Evolutionary conservation across 2,888 invertebrate species (phyloP).

Genomic region (Ochlodes sylvanus): DNA sequence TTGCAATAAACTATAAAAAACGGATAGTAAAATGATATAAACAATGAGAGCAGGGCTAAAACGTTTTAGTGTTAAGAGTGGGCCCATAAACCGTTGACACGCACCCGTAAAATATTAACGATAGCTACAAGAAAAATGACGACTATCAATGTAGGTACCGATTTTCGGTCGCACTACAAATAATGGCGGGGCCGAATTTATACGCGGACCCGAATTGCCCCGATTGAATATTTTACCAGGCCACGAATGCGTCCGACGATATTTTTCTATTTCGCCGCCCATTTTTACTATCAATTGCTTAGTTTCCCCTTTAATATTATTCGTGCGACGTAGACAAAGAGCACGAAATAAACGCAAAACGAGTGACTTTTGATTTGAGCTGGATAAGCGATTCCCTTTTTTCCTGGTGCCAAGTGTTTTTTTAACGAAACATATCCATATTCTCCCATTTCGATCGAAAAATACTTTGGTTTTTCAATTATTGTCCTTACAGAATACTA

Average conservation of each 20-base stretch:
- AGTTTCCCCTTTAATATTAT: slow-evolving; percentile 81
- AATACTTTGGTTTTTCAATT: neutral
- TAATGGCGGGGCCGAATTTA: slow-evolving; percentile 81
- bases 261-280: slow-evolving; percentile 83
- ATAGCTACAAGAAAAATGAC: slow-evolving; percentile 83
- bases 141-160: slow-evolving; percentile 82
- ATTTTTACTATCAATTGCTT: slow-evolving; percentile 84
- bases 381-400: slow-evolving; percentile 31
- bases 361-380: slow-evolving; percentile 32
- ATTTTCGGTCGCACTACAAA: slow-evolving; percentile 83
- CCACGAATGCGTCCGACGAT: slow-evolving; percentile 81
- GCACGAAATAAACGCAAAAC: slow-evolving; percentile 32
- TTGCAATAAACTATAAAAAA: slow-evolving; percentile 80
- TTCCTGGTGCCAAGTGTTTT: slow-evolving; percentile 6
- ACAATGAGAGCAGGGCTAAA: slow-evolving; percentile 83
- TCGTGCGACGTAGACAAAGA: slow-evolving; percentile 58
- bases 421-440: slow-evolving; percentile 2
- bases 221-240: slow-evolving; percentile 85
- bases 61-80: slow-evolving; percentile 85
- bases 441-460: neutral
- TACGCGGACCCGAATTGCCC: slow-evolving; percentile 82
- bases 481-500: neutral
- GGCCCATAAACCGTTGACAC: slow-evolving; percentile 83
- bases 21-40: slow-evolving; percentile 83
- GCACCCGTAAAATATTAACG: slow-evolving; percentile 84